phyloP scores from a whole-genome alignment of 2,113 vertebrate species.

The Etheostoma cragini region DNA sequence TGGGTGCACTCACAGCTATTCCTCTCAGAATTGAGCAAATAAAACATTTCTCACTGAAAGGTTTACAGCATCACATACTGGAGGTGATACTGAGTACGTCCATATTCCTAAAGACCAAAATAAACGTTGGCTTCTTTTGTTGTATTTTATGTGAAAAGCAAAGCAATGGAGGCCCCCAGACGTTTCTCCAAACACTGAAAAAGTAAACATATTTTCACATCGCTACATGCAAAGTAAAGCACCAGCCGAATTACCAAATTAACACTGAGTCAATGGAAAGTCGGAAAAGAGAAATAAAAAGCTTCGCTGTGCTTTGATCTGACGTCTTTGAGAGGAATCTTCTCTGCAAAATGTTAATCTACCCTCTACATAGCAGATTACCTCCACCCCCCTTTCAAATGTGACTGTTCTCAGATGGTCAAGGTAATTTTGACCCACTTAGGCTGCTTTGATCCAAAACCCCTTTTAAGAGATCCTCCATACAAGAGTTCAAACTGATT shows the following conservation, averaged over 20 bases:
- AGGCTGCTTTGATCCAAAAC: constrained; percentile 82
- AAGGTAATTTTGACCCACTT: constrained; percentile 86
- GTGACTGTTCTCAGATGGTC: constrained; percentile 81
- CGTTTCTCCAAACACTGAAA: constrained; percentile 52
- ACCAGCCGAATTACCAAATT: constrained; percentile 67
- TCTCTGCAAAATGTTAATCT: constrained; percentile 81
- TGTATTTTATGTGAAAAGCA: constrained; percentile 47
- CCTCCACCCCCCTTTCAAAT: constrained; percentile 70
- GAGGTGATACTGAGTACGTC: constrained; percentile 25
- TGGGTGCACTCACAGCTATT: not conserved
- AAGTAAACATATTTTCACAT: constrained; percentile 58
- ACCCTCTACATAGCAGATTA: constrained; percentile 80
- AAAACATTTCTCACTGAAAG: constrained; percentile 12
- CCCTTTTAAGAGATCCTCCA: constrained; percentile 78
- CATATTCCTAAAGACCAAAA: constrained; percentile 36
- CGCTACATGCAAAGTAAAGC: constrained; percentile 45
- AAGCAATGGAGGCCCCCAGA: constrained; percentile 28
- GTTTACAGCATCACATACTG: constrained; percentile 19
- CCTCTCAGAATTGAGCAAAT: constrained; percentile 9
- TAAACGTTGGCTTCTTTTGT: constrained; percentile 26
- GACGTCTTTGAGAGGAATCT: constrained; percentile 77
- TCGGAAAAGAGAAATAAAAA: constrained; percentile 64
- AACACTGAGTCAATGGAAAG: constrained; percentile 66
- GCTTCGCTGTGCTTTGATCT: constrained; percentile 80
- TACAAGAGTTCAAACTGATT: constrained; percentile 77